Conservation (phyloP, 2,888 invertebrate genomes). For the Drosophila pseudotalamancana region DNA sequence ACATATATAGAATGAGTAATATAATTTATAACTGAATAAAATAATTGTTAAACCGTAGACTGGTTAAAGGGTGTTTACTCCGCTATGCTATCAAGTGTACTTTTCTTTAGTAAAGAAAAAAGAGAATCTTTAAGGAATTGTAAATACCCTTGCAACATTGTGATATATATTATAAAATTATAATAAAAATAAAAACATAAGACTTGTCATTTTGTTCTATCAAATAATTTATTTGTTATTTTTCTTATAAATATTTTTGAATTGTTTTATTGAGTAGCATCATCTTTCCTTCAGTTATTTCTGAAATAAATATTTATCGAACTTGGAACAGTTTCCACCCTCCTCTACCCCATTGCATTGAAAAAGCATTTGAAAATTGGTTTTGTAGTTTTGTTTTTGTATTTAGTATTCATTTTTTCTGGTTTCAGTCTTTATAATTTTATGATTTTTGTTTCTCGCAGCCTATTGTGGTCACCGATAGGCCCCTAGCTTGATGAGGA, state of each 20-base stretch:
- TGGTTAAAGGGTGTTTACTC: neutral
- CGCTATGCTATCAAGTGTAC: too few species aligned
- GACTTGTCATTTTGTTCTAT: neutral
- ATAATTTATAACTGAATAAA: neutral
- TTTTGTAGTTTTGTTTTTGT: slow-evolving; percentile 12
- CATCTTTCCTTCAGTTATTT: neutral
- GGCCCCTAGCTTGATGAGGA: slow-evolving; percentile 47
- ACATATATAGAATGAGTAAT: too few species aligned
- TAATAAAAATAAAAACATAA: neutral
- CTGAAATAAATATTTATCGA: neutral
- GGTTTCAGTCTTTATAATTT: slow-evolving; percentile 49
- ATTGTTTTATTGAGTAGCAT: too few species aligned
- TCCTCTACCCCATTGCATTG: neutral
- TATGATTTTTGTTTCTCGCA: neutral
- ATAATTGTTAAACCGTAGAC: neutral
- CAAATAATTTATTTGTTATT: neutral
- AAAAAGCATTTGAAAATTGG: slow-evolving; percentile 8
- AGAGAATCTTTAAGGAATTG: neutral
- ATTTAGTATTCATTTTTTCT: slow-evolving; percentile 19
- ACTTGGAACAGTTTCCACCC: neutral
- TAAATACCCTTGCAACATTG: neutral
- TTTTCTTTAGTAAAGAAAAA: too few species aligned
- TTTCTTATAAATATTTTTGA: neutral
- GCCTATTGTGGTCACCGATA: slow-evolving; percentile 54
- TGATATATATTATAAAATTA: neutral